These are phyloP conservation scores for Borostomias antarcticus DNA, from an alignment of 2,797 vertebrate species.

Conservation along the genomic window DNA sequence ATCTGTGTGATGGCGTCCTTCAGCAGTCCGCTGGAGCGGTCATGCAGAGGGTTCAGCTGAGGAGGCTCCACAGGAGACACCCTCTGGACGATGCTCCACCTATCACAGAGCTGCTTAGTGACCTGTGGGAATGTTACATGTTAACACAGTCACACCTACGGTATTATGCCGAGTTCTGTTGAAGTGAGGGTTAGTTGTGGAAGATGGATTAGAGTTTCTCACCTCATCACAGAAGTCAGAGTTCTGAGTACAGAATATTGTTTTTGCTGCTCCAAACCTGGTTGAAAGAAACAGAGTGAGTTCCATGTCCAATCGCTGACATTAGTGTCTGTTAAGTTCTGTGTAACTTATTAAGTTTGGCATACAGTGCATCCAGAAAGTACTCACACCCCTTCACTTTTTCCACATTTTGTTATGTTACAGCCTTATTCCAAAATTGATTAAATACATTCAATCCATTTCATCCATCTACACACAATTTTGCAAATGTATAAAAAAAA, in stretches of 20 bases:
- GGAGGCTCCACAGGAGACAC: slow-evolving; percentile 74
- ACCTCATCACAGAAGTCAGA: slow-evolving; percentile 88
- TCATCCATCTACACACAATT: no score
- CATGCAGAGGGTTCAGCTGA: slow-evolving; percentile 71
- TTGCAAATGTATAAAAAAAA: no score
- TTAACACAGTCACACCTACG: not conserved
- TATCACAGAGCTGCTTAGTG: slow-evolving; percentile 75
- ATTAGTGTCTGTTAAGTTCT: not conserved
- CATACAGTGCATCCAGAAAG: no score
- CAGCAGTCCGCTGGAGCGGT: slow-evolving; percentile 69
- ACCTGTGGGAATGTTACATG: no score
- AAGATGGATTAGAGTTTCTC: slow-evolving; percentile 35
- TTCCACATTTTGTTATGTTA: no score
- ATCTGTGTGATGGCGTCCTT: slow-evolving; percentile 78
- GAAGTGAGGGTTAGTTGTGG: not conserved
- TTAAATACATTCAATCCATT: no score
- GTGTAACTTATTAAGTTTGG: no score
- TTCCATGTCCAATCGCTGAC: slow-evolving; percentile 14
- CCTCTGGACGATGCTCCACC: slow-evolving; percentile 82
- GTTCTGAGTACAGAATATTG: slow-evolving; percentile 77
- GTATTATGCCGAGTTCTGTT: not conserved
- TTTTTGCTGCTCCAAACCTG: slow-evolving; percentile 87
- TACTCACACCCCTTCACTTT: no score
- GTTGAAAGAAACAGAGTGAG: slow-evolving; percentile 22
- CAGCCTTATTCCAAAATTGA: no score